Conservation (phyloP, 2,113 vertebrate species). For the Caranx ignobilis region DNA sequence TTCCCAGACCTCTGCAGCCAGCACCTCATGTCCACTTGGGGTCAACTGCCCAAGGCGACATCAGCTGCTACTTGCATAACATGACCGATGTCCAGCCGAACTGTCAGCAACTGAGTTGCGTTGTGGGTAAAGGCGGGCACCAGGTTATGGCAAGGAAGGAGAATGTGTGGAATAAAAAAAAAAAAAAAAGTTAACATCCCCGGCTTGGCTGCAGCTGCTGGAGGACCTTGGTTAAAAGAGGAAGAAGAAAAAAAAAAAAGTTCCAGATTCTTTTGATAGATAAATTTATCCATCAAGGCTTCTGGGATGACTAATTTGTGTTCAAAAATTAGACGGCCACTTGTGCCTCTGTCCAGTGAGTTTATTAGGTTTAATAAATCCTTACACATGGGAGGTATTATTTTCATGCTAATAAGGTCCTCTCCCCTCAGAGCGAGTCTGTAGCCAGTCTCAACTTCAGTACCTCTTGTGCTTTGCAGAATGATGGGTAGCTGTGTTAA, state of each 20-base stretch:
- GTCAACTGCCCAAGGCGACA: background rate
- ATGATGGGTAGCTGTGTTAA: slow-evolving; percentile 55
- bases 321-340: background rate
- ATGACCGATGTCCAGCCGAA: background rate
- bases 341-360: background rate
- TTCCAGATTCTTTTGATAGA: background rate
- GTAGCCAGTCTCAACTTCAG: slow-evolving; percentile 25
- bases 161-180: background rate
- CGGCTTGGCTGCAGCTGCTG: background rate
- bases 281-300: background rate
- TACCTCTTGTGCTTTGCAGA: slow-evolving; percentile 32
- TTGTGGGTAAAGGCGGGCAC: background rate
- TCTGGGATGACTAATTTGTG: background rate
- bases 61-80: background rate
- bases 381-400: slow-evolving; percentile 5
- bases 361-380: slow-evolving; percentile 33
- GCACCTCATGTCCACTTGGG: too few species aligned
- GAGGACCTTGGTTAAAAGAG: background rate
- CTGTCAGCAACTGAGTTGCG: background rate
- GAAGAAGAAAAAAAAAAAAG: too few species aligned
- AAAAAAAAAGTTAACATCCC: background rate
- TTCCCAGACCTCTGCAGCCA: background rate
- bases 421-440: slow-evolving; percentile 31
- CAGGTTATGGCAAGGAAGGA: background rate
- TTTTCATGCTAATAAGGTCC: slow-evolving; percentile 49